phyloP scores from a whole-genome alignment of 1,140 invertebrate species.

The Dufourea novaeangliae region DNA sequence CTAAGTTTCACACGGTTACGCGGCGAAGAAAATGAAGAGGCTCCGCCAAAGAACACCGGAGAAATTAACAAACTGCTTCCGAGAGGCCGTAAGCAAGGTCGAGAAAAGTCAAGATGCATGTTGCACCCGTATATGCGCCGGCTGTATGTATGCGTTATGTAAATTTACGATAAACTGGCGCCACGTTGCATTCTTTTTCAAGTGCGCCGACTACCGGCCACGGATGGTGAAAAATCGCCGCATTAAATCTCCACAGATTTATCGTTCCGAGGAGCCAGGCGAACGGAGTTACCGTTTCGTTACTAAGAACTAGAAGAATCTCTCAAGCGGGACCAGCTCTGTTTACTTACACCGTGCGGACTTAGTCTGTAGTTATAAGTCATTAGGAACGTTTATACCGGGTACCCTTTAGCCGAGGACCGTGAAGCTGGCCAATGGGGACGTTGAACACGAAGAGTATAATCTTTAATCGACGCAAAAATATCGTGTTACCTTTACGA shows the following conservation, averaged over 20 bases:
- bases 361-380: constrained; percentile 38
- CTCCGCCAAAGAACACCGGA: not conserved
- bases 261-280: constrained; percentile 8
- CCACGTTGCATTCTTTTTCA: constrained; percentile 10
- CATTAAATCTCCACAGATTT: constrained; percentile 43
- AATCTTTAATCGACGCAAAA: constrained; percentile 31
- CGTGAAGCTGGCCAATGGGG: not conserved
- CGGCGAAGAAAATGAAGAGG: not conserved
- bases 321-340: constrained; percentile 17
- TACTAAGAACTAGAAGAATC: constrained; percentile 26
- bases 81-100: constrained; percentile 2
- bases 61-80: not conserved
- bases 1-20: not conserved
- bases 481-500: not conserved
- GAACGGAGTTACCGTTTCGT: constrained; percentile 38
- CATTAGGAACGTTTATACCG: constrained; percentile 46
- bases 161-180: constrained; percentile 42
- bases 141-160: constrained; percentile 22
- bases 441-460: not conserved
- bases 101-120: constrained; percentile 13
- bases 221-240: constrained; percentile 38
- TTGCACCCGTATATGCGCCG: not conserved
- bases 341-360: constrained; percentile 19
- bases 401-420: not conserved
- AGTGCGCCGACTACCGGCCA: not conserved